Evolutionary conservation across 1,140 invertebrate species (phyloP).

Genomic region (Fopius arisanus): DNA sequence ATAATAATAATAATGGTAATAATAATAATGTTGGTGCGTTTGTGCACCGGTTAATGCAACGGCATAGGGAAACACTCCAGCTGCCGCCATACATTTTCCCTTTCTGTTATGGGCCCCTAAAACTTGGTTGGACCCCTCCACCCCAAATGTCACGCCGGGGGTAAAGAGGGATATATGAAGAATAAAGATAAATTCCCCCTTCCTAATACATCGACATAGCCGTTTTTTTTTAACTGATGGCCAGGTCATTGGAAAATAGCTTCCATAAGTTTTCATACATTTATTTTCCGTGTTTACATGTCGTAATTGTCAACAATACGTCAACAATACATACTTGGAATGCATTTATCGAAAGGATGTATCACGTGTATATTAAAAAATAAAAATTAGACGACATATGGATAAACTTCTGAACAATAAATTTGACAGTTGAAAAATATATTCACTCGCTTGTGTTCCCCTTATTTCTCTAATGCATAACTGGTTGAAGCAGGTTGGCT

Average conservation of each 20-base stretch:
- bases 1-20: constrained; percentile 19
- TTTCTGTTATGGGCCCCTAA: background rate
- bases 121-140: background rate
- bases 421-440: background rate
- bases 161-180: too few relatives aligned
- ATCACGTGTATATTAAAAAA: too few relatives aligned
- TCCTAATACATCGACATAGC: too few relatives aligned
- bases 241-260: too few relatives aligned
- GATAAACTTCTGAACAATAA: background rate
- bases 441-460: background rate
- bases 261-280: too few relatives aligned
- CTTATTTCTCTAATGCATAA: background rate
- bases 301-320: too few relatives aligned
- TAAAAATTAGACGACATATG: background rate
- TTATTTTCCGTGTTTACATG: too few relatives aligned
- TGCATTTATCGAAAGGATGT: too few relatives aligned
- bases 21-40: constrained; percentile 19
- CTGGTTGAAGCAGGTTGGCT: constrained; percentile 2
- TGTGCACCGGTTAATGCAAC: constrained; percentile 29
- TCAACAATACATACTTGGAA: too few relatives aligned
- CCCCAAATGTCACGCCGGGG: background rate
- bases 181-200: too few relatives aligned
- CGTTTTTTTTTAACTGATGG: too few relatives aligned
- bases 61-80: constrained; percentile 6
- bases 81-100: constrained; percentile 5